These are phyloP conservation scores for Cremastinae sp. DNA, from an alignment of 2,888 invertebrate genomes.

Conservation along the genomic window DNA sequence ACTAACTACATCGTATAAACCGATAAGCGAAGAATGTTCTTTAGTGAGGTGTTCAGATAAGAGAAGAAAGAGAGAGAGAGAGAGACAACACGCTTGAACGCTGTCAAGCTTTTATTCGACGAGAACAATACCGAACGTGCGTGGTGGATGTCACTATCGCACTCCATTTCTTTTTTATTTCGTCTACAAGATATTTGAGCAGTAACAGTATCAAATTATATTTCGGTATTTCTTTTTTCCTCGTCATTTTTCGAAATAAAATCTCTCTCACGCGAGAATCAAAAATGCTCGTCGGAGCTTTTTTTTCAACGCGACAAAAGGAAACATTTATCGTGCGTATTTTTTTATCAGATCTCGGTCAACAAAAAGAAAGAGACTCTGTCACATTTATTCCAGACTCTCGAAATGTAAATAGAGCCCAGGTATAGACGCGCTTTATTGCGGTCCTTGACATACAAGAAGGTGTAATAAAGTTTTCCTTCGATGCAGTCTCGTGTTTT, in stretches of 20 bases:
- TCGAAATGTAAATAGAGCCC: neutral
- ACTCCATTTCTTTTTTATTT: neutral
- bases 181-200: neutral
- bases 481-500: neutral
- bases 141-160: neutral
- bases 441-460: slow-evolving; percentile 25
- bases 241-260: no score
- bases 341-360: no score
- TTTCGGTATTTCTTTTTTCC: no score
- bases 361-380: neutral
- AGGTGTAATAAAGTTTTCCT: slow-evolving; percentile 36
- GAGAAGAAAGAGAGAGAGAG: slow-evolving; percentile 46
- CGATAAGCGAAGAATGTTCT: slow-evolving; percentile 51
- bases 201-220: no score
- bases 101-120: slow-evolving; percentile 12
- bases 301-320: no score
- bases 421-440: neutral
- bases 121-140: slow-evolving; percentile 10
- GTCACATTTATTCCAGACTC: neutral
- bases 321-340: no score
- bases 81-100: slow-evolving; percentile 3
- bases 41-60: slow-evolving; percentile 41
- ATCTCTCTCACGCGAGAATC: no score
- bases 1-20: slow-evolving; percentile 19
- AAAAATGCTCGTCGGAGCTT: no score